Evolutionary conservation across 1,140 invertebrate genomes (phyloP).

Genomic region (Bombus sylvicola): DNA sequence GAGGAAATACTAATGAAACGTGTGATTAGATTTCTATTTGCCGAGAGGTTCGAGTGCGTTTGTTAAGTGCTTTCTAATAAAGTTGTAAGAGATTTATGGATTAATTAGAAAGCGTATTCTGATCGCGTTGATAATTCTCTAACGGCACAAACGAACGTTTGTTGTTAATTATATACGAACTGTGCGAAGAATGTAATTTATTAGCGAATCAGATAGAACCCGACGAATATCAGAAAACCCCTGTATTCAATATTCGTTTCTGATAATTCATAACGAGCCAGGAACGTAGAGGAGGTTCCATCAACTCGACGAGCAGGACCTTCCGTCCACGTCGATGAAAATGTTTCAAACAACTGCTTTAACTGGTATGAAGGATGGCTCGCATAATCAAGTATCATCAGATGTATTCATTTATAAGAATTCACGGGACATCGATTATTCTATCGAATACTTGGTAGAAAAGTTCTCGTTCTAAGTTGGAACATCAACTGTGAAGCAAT

Average conservation of each 20-base stretch:
- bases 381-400: not conserved
- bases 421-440: not conserved
- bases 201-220: not conserved
- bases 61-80: slow-evolving; percentile 30
- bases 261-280: slow-evolving; percentile 14
- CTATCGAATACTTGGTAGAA: not conserved
- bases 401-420: not conserved
- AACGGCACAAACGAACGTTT: slow-evolving; percentile 1
- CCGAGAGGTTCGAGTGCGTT: not conserved
- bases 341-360: not conserved
- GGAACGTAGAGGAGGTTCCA: not conserved
- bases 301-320: not conserved
- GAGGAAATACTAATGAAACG: slow-evolving; percentile 9
- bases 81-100: slow-evolving; percentile 16
- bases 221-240: not conserved
- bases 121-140: slow-evolving; percentile 12
- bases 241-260: not conserved
- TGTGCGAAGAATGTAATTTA: not conserved
- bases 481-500: not conserved
- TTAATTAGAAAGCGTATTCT: slow-evolving; percentile 35
- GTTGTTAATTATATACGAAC: slow-evolving; percentile 25
- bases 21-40: slow-evolving; percentile 24
- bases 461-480: no score
- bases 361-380: not conserved
- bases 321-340: not conserved